A percentile compares a stretch with the other conserved stretches of the same genome.
These are phyloP conservation scores for Auanema freiburgensis DNA, from an alignment of 2,888 invertebrate genomes.

Conservation along the genomic window DNA sequence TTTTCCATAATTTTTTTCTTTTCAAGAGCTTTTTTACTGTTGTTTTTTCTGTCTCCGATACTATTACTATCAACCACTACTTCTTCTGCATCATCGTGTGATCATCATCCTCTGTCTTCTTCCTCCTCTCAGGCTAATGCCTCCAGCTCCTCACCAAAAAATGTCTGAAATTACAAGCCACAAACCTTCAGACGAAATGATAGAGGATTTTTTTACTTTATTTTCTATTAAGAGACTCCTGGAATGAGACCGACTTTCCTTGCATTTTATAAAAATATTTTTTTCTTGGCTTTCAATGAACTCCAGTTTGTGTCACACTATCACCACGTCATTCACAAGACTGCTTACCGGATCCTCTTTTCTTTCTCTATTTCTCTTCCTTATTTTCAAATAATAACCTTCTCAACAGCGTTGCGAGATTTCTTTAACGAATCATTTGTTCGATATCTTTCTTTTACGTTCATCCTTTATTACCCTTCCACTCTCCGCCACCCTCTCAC, in stretches of 20 bases:
- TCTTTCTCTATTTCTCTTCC: no score
- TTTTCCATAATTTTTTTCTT: not conserved
- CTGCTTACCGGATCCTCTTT: no score
- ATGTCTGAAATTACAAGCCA: no score
- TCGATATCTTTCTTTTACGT: not conserved
- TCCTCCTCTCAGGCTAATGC: constrained; percentile 1
- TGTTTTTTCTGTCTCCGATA: constrained; percentile 16
- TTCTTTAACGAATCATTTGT: not conserved
- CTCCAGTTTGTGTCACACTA: no score
- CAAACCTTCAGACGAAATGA: no score
- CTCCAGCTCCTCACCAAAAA: not conserved
- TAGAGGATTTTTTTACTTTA: no score
- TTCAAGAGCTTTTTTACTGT: not conserved
- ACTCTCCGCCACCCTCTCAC: constrained; percentile 2
- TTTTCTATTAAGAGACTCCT: no score
- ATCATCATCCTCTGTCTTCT: not conserved
- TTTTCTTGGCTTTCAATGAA: not conserved
- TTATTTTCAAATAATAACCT: not conserved
- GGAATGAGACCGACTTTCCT: no score
- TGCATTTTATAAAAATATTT: not conserved
- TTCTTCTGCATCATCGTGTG: not conserved
- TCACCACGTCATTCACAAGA: no score
- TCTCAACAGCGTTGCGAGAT: not conserved
- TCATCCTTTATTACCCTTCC: not conserved
- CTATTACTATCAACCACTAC: no score